Evolutionary conservation across 2,888 invertebrate genomes (phyloP), one percentile per base, ranked within the genome.

Genomic region (Gymnocheta viridis): DNA sequence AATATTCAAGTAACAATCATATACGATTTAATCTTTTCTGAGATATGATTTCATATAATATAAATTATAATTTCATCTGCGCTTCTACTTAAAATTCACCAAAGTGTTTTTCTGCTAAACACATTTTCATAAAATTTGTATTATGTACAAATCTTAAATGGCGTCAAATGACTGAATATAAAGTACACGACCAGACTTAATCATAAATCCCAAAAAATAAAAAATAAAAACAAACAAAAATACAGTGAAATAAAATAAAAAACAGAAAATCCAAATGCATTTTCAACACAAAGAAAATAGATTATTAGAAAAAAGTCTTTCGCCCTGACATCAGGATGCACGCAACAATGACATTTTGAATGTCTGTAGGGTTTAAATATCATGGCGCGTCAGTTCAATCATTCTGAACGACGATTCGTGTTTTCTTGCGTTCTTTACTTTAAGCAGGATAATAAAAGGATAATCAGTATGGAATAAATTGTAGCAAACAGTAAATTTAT

Each of bases 391-490:
- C 64, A 56, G 66, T 66, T 76, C 32, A 69, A 54, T 69, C 62
- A 44, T 72, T 70, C 5, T 44, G 29, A n/a, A 17, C 24, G 1
- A 19, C 24, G 12, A 27, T 41, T 22, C 9, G 22, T 22, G 0
- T 19, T 9, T 10, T 9, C 27, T 17, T 19, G 51, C n/a, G 56
- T 56, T n/a, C 2, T n/a, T 24, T 60, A n/a, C 51, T 74, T 74
- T 29, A 22, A 76, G 54, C 69, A 76, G 66, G 64, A 66, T 76
- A 66, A 66, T 66, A 66, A 56, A 66, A 44, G 9, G 22, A 76
- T 74, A 76, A 66, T 54, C 56, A 66, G 32, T 12, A 41, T 17
- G n/a, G 29, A 64, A 82, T 76, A 76, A 76, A 82, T 76, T 62
- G 47, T 49, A 27, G 76, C 47, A 69, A 54, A 76, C 17, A 66